phyloP scores from a whole-genome alignment of 2,888 invertebrate genomes.

The Candidula unifasciata region DNA sequence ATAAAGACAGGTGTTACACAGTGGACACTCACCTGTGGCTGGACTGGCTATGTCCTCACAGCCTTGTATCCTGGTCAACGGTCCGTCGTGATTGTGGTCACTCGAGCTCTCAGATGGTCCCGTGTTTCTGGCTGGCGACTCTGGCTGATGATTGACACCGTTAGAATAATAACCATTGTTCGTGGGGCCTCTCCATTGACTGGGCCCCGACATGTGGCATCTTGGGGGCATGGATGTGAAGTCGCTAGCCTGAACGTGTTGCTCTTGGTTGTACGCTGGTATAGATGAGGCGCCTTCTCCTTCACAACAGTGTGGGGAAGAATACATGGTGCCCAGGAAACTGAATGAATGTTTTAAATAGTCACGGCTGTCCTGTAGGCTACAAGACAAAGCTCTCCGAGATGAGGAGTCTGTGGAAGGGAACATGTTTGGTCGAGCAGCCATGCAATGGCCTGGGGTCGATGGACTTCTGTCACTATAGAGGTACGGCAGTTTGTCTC shows the following conservation, averaged over 20 bases:
- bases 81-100: slow-evolving; percentile 54
- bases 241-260: slow-evolving; percentile 1
- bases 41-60: too few relatives aligned
- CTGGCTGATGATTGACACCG: slow-evolving; percentile 70
- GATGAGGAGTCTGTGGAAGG: background rate
- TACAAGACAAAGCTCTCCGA: background rate
- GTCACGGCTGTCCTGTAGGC: background rate
- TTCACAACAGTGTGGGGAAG: background rate
- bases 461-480: background rate
- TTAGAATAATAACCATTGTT: slow-evolving; percentile 52
- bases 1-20: too few relatives aligned
- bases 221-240: background rate
- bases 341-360: slow-evolving; percentile 22
- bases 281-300: background rate
- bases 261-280: background rate
- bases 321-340: background rate
- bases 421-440: slow-evolving; percentile 1
- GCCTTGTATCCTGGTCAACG: too few relatives aligned
- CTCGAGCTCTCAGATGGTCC: slow-evolving; percentile 74
- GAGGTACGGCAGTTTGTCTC: background rate
- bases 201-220: background rate
- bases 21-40: too few relatives aligned
- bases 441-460: background rate
- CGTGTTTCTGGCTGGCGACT: slow-evolving; percentile 74
- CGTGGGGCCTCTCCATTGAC: slow-evolving; percentile 23